Conservation (phyloP, 2,888 invertebrate genomes). For the Timema podura region DNA sequence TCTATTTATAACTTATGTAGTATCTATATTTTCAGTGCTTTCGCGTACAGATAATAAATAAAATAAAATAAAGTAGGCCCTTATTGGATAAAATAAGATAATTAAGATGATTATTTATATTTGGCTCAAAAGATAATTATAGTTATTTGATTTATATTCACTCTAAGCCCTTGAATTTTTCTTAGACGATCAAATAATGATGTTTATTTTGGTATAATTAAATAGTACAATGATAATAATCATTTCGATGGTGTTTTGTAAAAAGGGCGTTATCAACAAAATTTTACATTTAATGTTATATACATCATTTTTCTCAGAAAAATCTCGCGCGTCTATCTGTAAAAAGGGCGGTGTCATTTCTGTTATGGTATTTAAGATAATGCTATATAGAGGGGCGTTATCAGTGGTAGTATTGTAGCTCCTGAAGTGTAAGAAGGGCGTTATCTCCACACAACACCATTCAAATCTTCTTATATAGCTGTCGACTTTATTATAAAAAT, state of each 20-base stretch:
- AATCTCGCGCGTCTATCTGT: background rate
- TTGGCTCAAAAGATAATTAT: background rate
- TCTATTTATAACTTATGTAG: too few species aligned
- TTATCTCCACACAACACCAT: background rate
- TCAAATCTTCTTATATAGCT: too few species aligned
- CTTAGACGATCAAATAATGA: background rate
- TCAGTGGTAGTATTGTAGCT: background rate
- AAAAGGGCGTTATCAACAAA: constrained; percentile 10
- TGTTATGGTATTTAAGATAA: background rate
- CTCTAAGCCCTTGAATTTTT: background rate
- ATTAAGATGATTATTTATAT: too few species aligned
- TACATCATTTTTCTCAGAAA: background rate
- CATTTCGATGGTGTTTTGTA: background rate
- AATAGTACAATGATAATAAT: too few species aligned
- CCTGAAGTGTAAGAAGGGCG: background rate
- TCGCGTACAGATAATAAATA: too few species aligned
- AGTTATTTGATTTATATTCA: background rate
- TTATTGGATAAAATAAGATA: too few species aligned
- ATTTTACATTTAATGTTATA: background rate
- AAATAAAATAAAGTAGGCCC: too few species aligned
- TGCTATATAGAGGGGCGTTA: background rate
- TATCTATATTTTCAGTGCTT: too few species aligned
- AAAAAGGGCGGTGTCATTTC: background rate
- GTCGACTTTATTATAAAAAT: too few species aligned
- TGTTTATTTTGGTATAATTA: background rate